Base-by-base conservation (phyloP, 2,113 vertebrate genomes). In the Pantherophis guttatus region DNA sequence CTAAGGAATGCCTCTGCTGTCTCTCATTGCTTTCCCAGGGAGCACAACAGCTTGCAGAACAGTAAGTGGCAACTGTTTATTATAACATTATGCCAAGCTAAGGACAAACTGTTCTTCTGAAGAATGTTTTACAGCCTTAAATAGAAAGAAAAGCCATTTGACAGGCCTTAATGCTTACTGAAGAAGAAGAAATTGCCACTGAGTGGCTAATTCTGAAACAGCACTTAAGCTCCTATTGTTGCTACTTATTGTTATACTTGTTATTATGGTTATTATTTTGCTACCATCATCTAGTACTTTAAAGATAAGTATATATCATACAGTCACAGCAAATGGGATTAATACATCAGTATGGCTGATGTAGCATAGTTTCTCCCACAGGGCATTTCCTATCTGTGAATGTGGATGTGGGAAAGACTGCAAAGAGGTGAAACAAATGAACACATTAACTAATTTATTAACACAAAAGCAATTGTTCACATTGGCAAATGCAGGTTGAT, bases 81-180 rank as follows among this genome's bases (percentile, higher is more conserved):
- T 96, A 93, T 92, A 96, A 94, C 94, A 90, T 95, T 95, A 94
- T 96, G 88, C 90, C 92, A 96, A 53, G 92, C 96, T 94, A 94
- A 97, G 96, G 95, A 97, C 95, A 97, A 96, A 93, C 95, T 97
- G 96, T 97, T 97, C 95, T 81, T 95, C 94, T 94, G 91, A 96
- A 94, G 92, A 97, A 95, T 97, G 96, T 96, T 97, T 98, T 95
- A 87, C 54, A 94, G 94, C 93, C 94, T 96, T 96, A 96, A 95
- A 95, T 86, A 93, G 95, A 90, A 96, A 95, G 94, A 97, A 97
- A 97, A 97, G 96, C 93, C 94, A 89, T 94, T 92, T 94, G 94
- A 91, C 92, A 95, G 92, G 96, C 94, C 96, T 91, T 52, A 93
- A 39, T 93, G 87, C 94, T 95, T 94, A 96, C 96, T 87, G 92